phyloP scores from a whole-genome alignment of 2,113 vertebrate genomes.

The Sisor rabdophorus region DNA sequence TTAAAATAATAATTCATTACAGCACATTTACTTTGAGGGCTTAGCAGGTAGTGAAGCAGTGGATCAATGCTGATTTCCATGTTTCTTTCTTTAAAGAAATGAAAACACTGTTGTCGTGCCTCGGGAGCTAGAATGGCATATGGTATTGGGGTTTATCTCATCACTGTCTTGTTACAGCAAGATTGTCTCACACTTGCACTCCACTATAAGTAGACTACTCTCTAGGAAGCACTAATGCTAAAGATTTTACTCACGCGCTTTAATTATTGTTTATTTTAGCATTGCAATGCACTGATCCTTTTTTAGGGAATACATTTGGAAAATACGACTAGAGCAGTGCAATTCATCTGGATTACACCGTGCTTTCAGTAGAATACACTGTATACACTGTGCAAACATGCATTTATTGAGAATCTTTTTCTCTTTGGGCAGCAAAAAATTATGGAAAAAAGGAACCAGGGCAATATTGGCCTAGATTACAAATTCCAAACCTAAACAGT shows the following conservation, averaged over 20 bases:
- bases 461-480: conserved; percentile 4
- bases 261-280: background rate
- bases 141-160: conserved; percentile 58
- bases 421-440: no score
- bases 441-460: background rate
- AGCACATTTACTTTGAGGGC: background rate
- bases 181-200: conserved; percentile 57
- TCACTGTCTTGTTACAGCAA: conserved; percentile 57
- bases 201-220: background rate
- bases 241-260: conserved; percentile 13
- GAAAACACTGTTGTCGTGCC: conserved; percentile 52
- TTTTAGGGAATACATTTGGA: no score
- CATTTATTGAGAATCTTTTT: background rate
- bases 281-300: background rate
- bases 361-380: no score
- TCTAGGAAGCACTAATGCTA: conserved; percentile 7
- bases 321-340: no score
- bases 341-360: no score
- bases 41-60: conserved; percentile 1
- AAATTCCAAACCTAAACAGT: background rate
- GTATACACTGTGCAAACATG: no score
- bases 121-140: conserved; percentile 60
- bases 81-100: conserved; percentile 46
- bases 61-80: conserved; percentile 20
- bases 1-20: background rate